phyloP scores from a whole-genome alignment of 2,888 invertebrate genomes.

The Agrotis exclamationis region DNA sequence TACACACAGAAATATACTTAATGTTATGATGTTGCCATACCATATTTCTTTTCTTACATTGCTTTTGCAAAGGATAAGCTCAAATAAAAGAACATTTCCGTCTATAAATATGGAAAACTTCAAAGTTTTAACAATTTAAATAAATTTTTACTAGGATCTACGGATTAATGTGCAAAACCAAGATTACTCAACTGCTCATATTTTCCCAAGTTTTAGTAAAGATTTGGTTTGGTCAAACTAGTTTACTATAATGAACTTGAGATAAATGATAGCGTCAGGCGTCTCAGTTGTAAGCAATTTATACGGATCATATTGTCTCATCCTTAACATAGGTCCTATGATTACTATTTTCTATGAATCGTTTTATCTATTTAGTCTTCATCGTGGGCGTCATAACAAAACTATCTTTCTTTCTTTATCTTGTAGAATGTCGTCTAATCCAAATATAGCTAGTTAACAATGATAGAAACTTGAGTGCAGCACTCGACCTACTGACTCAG shows the following conservation, averaged over 20 bases:
- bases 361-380: background rate
- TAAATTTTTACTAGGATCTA: background rate
- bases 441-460: slow-evolving; percentile 49
- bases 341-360: background rate
- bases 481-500: slow-evolving; percentile 61
- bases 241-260: too few relatives aligned
- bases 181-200: background rate
- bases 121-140: background rate
- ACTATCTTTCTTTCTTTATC: background rate
- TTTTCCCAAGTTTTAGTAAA: background rate
- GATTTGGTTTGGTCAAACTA: too few relatives aligned
- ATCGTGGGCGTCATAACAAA: background rate
- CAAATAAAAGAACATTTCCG: too few relatives aligned
- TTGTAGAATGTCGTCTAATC: slow-evolving; percentile 17
- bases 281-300: too few relatives aligned
- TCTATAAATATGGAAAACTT: too few relatives aligned
- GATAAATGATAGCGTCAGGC: too few relatives aligned
- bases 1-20: background rate
- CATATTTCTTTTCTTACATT: background rate
- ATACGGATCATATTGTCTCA: too few relatives aligned
- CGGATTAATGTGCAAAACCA: background rate
- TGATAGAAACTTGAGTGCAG: slow-evolving; percentile 45
- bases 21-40: background rate
- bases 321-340: background rate
- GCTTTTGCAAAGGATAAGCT: too few relatives aligned